Base-by-base conservation (phyloP, 2,888 invertebrate species). In the Sceliomorpha sp. region DNA sequence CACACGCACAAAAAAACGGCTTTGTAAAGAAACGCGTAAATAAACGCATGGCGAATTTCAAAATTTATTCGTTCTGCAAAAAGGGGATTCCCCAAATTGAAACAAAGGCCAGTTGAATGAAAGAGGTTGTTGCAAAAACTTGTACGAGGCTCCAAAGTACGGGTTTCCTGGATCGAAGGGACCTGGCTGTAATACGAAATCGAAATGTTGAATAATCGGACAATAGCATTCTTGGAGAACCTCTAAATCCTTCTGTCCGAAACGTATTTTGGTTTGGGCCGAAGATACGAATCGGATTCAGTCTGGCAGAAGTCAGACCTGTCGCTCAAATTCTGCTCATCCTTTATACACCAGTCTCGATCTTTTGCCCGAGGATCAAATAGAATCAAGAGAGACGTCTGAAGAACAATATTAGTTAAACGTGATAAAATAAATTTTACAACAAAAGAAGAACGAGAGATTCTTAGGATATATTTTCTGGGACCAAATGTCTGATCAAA, bases 221-320 rank as follows among this genome's bases (percentile, higher is more conserved):
- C 20, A 4, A 20, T 20, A 20, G 20, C 20, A 39, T 37, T 26
- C 48, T 32, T 17, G 27, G 24, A 7, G 15, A 27, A 13, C 15
- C 13, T 10, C 12, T 24, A 58, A 63, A 75, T 75, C 75, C 62
- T 69, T 45, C 62, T 55, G 58, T 68, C 56, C 47, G 63, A 73
- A 74, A 75, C 78, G 78, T 72, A 50, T 87, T 85, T 87, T 87
- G 81, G 75, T 86, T 87, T 87, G 87, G 87, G 87, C 85, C 84
- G n/a, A n/a, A 86, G 87, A 88, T 87, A 82, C 80, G 83, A 86
- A 87, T 87, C 87, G 75, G 78, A 66, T 76, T 69, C 76, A 70
- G 77, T 80, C n/a, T 74, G 77, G 76, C 72, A 77, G 80, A 84
- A 83, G 85, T 85, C 83, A n/a, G 78, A 81, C 83, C 85, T 82